Conservation (phyloP, 1,140 invertebrate genomes). For the Propsilocerus akamusi region DNA sequence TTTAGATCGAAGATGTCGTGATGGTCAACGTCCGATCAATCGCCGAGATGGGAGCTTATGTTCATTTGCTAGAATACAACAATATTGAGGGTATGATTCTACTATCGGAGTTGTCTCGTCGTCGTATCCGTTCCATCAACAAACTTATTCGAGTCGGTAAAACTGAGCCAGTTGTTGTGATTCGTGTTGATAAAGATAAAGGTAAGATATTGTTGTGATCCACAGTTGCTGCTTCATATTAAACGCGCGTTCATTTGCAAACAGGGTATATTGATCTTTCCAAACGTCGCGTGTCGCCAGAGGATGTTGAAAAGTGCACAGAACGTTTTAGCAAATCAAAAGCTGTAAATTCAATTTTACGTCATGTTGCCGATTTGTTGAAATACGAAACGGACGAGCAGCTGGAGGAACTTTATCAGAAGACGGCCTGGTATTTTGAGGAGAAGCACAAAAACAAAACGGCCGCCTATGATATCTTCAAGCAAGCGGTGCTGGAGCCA, state of each 20-base stretch:
- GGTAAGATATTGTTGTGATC: constrained; percentile 32
- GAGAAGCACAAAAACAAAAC: constrained; percentile 91
- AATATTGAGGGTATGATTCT: constrained; percentile 97
- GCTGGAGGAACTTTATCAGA: constrained; percentile 86
- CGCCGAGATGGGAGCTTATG: constrained; percentile 99
- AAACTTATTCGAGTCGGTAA: constrained; percentile 97
- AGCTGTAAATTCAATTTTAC: constrained; percentile 93
- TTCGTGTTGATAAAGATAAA: constrained; percentile 98
- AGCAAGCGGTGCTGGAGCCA: constrained; percentile 92
- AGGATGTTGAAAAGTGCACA: constrained; percentile 96
- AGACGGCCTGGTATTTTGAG: constrained; percentile 99
- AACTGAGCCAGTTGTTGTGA: constrained; percentile 97
- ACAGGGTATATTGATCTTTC: constrained; percentile 97
- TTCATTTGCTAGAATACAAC: constrained; percentile 94
- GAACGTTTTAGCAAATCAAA: constrained; percentile 98
- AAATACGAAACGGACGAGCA: constrained; percentile 81
- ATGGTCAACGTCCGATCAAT: constrained; percentile 98
- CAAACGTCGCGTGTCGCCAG: constrained; percentile 92
- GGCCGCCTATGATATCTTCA: constrained; percentile 95
- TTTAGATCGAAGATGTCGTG: constrained; percentile 82
- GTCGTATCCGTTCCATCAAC: constrained; percentile 98
- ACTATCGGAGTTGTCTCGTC: constrained; percentile 87
- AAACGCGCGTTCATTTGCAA: not conserved
- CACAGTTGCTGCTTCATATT: not conserved
- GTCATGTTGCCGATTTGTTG: constrained; percentile 91